Evolutionary conservation across 2,888 invertebrate species (phyloP), one percentile per base, ranked within the genome.

Genomic region (Malachius bipustulatus): DNA sequence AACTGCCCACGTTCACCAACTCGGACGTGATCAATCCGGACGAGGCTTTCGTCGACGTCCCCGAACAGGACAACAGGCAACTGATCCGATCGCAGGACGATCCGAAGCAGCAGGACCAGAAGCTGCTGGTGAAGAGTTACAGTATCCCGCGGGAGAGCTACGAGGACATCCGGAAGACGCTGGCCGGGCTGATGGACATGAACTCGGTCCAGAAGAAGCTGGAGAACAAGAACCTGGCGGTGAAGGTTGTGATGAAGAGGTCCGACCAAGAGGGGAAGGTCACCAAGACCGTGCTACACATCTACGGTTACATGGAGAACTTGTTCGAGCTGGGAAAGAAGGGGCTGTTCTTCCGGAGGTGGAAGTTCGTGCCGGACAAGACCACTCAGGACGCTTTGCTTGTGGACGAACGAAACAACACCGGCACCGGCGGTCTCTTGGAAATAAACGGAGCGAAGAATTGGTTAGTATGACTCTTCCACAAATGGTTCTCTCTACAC

Each of bases 101-200:
- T 8, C 24, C 9, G 24, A 24, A 8, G 24, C n/a, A n/a, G n/a
- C n/a, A n/a, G n/a, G n/a, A n/a, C n/a, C n/a, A n/a, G n/a, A 19
- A 19, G n/a, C 6, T 19, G 6, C 6, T 19, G 6, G 24, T 19
- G 24, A 19, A 19, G n/a, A 8, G 6, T 19, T n/a, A 19, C 24
- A 19, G 16, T 3, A 19, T 2, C 10, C 39, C 46, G 3, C 46
- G 43, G 29, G 50, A 47, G n/a, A 48, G 45, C 39, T 49, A 51
- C 16, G 52, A 50, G 26, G 43, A 48, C 4, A 50, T 54, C 9
- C 42, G 43, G 1, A 52, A 48, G 33, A 59, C 55, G 2, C 39
- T 62, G 16, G 37, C 44, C 1, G 56, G 56, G 3, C 43, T 60
- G 10, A 57, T 58, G 54, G 50, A 51, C 10, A 49, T 59, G 47